These are phyloP conservation scores for Caenorhabditis wallacei DNA, from an alignment of 2,888 invertebrate species.

Conservation along the genomic window DNA sequence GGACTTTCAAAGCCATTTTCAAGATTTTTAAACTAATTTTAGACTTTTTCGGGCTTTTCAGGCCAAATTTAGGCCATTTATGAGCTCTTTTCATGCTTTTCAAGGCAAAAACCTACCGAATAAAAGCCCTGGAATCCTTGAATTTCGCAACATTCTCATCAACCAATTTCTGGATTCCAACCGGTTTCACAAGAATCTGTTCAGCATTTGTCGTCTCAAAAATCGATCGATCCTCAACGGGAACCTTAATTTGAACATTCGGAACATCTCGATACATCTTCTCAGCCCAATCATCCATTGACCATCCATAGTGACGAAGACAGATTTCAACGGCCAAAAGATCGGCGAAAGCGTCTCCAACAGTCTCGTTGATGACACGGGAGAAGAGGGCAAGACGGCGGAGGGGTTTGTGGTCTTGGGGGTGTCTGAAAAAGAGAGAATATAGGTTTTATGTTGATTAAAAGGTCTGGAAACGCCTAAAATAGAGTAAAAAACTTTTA, in stretches of 20 bases:
- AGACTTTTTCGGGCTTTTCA: too few relatives aligned
- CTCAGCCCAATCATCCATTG: slow-evolving; percentile 89
- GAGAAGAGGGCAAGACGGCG: slow-evolving; percentile 70
- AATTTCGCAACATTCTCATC: slow-evolving; percentile 88
- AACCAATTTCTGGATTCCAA: slow-evolving; percentile 87
- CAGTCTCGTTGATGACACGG: slow-evolving; percentile 81
- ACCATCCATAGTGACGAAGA: slow-evolving; percentile 90
- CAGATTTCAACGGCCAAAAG: slow-evolving; percentile 95
- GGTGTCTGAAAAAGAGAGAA: slow-evolving; percentile 20
- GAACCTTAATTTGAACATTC: slow-evolving; percentile 92
- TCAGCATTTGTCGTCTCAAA: slow-evolving; percentile 94
- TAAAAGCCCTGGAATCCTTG: slow-evolving; percentile 90
- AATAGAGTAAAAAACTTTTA: too few relatives aligned
- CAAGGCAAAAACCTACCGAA: too few relatives aligned
- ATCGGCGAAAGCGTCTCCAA: slow-evolving; percentile 98
- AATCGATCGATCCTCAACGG: slow-evolving; percentile 90
- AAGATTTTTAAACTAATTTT: too few relatives aligned
- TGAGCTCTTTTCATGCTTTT: too few relatives aligned
- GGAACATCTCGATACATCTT: slow-evolving; percentile 91
- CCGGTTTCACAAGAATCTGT: slow-evolving; percentile 89
- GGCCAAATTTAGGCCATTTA: too few relatives aligned
- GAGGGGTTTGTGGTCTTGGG: slow-evolving; percentile 1
- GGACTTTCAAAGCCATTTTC: too few relatives aligned
- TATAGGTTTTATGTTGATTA: neutral
- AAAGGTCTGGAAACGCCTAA: too few relatives aligned